These are phyloP conservation scores for Choristoneura rosaceana DNA, from an alignment of 2,888 invertebrate species.

Conservation along the genomic window DNA sequence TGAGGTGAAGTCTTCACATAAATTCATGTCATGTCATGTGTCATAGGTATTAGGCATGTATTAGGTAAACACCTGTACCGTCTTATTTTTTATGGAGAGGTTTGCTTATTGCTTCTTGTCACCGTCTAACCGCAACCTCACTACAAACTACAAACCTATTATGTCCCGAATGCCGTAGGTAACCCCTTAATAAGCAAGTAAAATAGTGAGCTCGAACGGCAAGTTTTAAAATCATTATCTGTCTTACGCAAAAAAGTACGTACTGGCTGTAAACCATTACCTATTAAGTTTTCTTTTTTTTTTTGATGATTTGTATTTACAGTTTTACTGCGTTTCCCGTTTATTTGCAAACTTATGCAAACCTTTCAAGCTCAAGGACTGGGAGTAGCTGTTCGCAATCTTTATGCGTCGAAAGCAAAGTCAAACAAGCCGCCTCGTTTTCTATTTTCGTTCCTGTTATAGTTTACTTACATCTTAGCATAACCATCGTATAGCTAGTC, in stretches of 20 bases:
- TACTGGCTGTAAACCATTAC: constrained; percentile 11
- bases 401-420: constrained; percentile 27
- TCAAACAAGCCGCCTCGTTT: constrained; percentile 21
- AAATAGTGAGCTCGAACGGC: constrained; percentile 15
- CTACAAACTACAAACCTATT: neutral
- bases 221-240: constrained; percentile 8
- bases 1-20: neutral
- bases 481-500: constrained; percentile 28
- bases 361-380: constrained; percentile 18
- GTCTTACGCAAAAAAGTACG: constrained; percentile 1
- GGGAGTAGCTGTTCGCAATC: constrained; percentile 6
- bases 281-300: neutral
- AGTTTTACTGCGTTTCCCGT: constrained; percentile 4
- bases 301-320: no score
- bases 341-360: constrained; percentile 26
- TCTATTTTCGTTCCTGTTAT: constrained; percentile 34
- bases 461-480: constrained; percentile 27
- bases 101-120: neutral
- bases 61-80: neutral
- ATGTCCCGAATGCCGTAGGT: neutral
- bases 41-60: no score
- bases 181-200: constrained; percentile 2
- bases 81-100: neutral
- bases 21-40: neutral
- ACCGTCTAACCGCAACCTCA: neutral